Conservation (phyloP, 1,140 invertebrate genomes). For the Laodelphax striatellus region DNA sequence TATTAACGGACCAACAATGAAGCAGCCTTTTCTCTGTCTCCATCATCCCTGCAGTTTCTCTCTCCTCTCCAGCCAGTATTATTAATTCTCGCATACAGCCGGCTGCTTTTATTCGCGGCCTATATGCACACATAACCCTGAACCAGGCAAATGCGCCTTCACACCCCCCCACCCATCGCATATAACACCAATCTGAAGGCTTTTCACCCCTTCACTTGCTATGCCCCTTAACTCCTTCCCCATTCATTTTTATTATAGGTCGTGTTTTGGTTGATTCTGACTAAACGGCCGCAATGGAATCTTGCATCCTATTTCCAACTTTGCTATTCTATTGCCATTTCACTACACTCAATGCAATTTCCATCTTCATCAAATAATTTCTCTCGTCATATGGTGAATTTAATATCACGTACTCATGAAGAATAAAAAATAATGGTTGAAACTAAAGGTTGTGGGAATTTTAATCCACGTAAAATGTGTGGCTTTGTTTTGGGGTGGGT, state of each 20-base stretch:
- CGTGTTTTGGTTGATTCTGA: neutral
- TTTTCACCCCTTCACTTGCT: neutral
- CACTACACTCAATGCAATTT: too few relatives aligned
- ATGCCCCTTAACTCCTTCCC: neutral
- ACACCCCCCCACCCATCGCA: neutral
- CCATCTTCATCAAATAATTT: too few relatives aligned
- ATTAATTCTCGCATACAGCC: neutral
- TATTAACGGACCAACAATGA: neutral
- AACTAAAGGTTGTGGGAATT: too few relatives aligned
- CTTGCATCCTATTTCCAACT: neutral
- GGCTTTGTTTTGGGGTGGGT: too few relatives aligned
- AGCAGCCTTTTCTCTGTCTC: neutral
- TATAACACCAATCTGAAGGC: neutral
- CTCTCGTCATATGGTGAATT: too few relatives aligned
- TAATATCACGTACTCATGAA: too few relatives aligned
- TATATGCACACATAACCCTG: neutral
- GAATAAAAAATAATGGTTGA: too few relatives aligned
- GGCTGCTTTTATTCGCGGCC: neutral
- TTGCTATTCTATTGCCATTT: neutral
- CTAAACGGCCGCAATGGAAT: conserved; percentile 6
- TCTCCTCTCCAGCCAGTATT: neutral
- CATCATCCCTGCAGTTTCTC: too few relatives aligned
- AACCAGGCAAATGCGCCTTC: neutral
- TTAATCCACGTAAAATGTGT: too few relatives aligned
- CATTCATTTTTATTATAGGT: conserved; percentile 8